Evolutionary conservation across 1,140 invertebrate genomes (phyloP), one percentile per base, ranked within the genome.

Genomic region (Lepidurus couesii): DNA sequence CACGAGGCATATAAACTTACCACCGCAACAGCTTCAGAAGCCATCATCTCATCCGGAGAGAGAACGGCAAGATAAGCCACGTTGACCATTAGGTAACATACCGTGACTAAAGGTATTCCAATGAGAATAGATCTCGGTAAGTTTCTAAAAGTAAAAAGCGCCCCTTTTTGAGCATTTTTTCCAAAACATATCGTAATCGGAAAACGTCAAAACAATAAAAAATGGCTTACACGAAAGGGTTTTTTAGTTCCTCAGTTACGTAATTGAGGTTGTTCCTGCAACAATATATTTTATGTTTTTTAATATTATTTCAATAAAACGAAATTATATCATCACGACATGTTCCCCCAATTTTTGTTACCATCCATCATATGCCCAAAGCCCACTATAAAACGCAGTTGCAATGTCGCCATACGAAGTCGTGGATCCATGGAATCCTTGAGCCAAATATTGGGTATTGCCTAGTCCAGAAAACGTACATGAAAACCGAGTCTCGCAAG

Each of bases 161-260:
- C 8, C 65, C 77, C 43, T 42, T 34, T 16, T 34, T 44, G 44
- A 34, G 7, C 47, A n/a, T 13, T 3, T 74, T 34, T 53, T 13
- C n/a, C 11, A 1, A 13, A 26, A 75, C n/a, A 44, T n/a, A 44
- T n/a, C 44, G 13, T 8, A 75, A 75, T 1, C n/a, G 42, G 21
- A 44, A 44, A 75, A 7, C 4, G 34, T 34, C 34, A 34, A 34
- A 34, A 34, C 34, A 34, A 34, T 34, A 16, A 73, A 74, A 79
- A 43, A 74, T 79, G 78, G 77, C 88, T 88, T 88, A 95, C 92
- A 92, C 95, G 84, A 95, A 95, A 74, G 98, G 98, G 86, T 98
- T 96, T 85, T 98, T 95, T 80, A 99, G 94, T 88, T 99, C 98
- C 87, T 99, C 98, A 73, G 98, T 98, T 24, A 99, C 97, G 88